Evolutionary conservation across 2,888 invertebrate genomes (phyloP).

Genomic region (Ochropleura leucogaster): DNA sequence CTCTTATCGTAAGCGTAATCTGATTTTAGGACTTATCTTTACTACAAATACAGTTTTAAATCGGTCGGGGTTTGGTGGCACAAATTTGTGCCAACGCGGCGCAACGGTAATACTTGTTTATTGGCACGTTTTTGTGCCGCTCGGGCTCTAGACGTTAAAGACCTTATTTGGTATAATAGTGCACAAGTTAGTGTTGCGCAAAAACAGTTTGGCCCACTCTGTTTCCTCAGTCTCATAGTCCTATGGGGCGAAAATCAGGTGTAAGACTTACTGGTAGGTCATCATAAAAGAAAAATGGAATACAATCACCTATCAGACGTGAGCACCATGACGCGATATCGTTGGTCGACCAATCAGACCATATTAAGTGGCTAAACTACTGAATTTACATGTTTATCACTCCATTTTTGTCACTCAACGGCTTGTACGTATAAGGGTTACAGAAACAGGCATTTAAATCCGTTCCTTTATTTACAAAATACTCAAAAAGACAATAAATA

Average conservation of each 20-base stretch:
- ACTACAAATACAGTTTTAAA: no score
- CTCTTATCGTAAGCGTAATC: no score
- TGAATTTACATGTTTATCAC: neutral
- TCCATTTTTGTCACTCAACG: constrained; percentile 12
- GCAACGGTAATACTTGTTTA: no score
- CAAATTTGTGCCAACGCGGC: no score
- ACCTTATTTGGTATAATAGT: neutral
- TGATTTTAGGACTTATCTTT: no score
- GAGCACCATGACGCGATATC: neutral
- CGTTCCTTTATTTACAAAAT: constrained; percentile 53
- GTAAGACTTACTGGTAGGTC: neutral
- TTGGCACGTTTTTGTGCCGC: no score
- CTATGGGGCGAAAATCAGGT: neutral
- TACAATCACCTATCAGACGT: neutral
- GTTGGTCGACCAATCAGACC: constrained; percentile 1
- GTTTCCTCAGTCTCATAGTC: neutral
- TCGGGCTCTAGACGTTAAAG: no score
- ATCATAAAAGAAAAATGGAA: neutral
- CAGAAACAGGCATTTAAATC: constrained; percentile 63
- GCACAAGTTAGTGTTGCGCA: no score
- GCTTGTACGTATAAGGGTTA: constrained; percentile 43
- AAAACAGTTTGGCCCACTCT: neutral
- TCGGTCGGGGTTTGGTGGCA: no score
- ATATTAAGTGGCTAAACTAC: no score
- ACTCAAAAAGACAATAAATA: constrained; percentile 60